phyloP scores from a whole-genome alignment of 2,888 invertebrate genomes.

The Heliconius sara region DNA sequence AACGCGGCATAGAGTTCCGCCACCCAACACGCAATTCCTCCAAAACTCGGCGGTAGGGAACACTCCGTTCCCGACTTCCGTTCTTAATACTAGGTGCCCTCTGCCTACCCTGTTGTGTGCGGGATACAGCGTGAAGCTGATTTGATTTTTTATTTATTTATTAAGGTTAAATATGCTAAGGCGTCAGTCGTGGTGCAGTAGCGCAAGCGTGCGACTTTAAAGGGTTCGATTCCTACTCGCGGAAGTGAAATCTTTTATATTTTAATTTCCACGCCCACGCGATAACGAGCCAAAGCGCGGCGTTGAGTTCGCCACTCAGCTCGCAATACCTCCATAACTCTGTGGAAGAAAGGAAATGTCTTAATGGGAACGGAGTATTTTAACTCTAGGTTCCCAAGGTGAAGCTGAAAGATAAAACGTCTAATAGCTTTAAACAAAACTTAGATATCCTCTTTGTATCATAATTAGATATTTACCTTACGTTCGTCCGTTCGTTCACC shows the following conservation, averaged over 20 bases:
- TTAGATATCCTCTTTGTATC: neutral
- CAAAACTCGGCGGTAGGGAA: too few relatives aligned
- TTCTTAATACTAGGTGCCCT: too few relatives aligned
- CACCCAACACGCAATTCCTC: too few relatives aligned
- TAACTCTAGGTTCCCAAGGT: neutral
- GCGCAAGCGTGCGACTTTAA: too few relatives aligned
- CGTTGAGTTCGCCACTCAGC: neutral
- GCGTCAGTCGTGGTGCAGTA: too few relatives aligned
- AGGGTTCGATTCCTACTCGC: neutral
- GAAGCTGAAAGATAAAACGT: neutral
- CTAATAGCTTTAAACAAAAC: neutral
- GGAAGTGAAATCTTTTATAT: neutral
- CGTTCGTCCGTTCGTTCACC: neutral
- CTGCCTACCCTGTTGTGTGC: too few relatives aligned
- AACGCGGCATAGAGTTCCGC: too few relatives aligned
- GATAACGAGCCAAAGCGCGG: fast-evolving
- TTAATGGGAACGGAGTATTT: neutral
- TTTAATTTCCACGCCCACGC: neutral
- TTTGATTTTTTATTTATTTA: too few relatives aligned
- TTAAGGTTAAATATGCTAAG: too few relatives aligned
- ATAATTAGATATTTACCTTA: neutral
- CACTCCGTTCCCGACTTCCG: too few relatives aligned
- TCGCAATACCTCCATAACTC: too few relatives aligned
- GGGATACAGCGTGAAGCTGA: too few relatives aligned
- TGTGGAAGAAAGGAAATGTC: neutral